phyloP scores from a whole-genome alignment of 2,113 vertebrate genomes.

The Ageneiosus marmoratus region DNA sequence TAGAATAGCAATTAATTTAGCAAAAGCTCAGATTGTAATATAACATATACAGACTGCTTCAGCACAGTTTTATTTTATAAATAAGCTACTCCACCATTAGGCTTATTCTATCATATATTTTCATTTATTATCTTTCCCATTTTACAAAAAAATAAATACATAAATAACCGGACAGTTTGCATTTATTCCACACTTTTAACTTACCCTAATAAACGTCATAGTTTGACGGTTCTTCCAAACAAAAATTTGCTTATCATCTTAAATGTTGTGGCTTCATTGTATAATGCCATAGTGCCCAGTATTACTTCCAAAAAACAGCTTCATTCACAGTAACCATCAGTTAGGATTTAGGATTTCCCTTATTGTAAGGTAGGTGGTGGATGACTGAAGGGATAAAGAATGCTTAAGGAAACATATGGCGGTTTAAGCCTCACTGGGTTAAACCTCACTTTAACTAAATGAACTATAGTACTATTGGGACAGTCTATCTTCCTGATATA shows the following conservation, averaged over 20 bases:
- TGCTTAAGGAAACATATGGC: conserved; percentile 12
- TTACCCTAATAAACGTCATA: too few relatives aligned
- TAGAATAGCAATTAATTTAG: background rate
- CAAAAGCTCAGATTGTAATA: background rate
- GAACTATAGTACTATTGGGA: background rate
- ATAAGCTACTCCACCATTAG: too few relatives aligned
- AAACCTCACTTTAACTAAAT: background rate
- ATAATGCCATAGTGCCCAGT: background rate
- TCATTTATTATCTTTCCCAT: too few relatives aligned
- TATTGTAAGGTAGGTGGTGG: background rate
- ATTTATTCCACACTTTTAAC: too few relatives aligned
- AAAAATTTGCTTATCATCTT: background rate
- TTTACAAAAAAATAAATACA: too few relatives aligned
- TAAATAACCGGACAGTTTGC: too few relatives aligned
- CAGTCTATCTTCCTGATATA: background rate
- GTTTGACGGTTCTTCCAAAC: too few relatives aligned
- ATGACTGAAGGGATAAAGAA: background rate
- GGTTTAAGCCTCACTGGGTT: background rate
- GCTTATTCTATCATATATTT: too few relatives aligned
- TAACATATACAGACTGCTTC: too few relatives aligned
- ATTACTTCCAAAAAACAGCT: background rate
- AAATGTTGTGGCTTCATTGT: background rate
- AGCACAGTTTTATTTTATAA: too few relatives aligned
- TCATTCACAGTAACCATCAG: background rate
- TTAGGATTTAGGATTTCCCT: background rate